phyloP scores from a whole-genome alignment of 1,140 invertebrate species.

The Achatina immaculata region DNA sequence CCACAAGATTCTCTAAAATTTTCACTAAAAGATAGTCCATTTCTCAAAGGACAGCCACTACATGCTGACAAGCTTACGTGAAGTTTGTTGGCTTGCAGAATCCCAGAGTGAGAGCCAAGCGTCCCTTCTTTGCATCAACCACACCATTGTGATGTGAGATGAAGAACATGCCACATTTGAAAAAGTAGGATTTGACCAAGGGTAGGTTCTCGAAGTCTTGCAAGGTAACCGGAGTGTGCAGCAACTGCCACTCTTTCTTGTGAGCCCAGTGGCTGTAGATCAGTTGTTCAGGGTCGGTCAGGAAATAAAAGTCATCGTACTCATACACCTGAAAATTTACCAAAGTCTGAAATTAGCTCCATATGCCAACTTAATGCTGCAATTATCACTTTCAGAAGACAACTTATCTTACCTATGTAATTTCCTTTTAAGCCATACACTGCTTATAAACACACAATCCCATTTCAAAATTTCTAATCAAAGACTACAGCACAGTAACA shows the following conservation, averaged over 20 bases:
- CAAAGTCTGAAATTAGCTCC: background rate
- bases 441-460: too few species aligned
- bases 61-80: too few species aligned
- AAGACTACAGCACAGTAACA: too few species aligned
- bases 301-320: constrained; percentile 72
- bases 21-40: too few species aligned
- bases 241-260: constrained; percentile 68
- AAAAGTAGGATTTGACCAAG: constrained; percentile 71
- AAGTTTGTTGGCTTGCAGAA: constrained; percentile 69
- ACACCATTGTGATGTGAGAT: constrained; percentile 69
- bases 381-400: too few species aligned
- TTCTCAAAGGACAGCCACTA: too few species aligned
- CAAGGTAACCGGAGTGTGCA: constrained; percentile 56
- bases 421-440: too few species aligned
- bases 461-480: too few species aligned
- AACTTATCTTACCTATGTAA: too few species aligned
- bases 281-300: constrained; percentile 70
- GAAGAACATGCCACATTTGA: constrained; percentile 71
- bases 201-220: constrained; percentile 70
- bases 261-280: constrained; percentile 71
- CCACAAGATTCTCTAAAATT: too few species aligned
- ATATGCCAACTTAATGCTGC: too few species aligned
- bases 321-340: constrained; percentile 68
- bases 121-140: constrained; percentile 64
- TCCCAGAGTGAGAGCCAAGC: constrained; percentile 66